phyloP scores from a whole-genome alignment of 2,113 vertebrate species.

The Pandion haliaetus region DNA sequence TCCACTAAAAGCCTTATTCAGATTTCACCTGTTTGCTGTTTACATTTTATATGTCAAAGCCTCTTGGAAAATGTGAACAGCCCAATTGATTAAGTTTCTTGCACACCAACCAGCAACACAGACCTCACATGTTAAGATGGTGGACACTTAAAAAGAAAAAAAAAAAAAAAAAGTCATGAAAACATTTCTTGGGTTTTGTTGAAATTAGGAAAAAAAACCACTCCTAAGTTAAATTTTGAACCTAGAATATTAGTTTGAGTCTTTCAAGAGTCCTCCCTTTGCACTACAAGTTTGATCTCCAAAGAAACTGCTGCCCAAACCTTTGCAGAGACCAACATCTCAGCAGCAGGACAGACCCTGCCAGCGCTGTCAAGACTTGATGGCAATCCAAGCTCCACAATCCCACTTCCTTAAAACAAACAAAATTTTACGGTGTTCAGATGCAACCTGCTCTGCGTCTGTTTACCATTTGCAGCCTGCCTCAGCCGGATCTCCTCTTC shows the following conservation, averaged over 20 bases:
- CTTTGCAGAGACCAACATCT: background rate
- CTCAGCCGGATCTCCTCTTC: background rate
- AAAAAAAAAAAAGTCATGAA: background rate
- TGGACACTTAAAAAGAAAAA: background rate
- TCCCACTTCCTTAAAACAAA: background rate
- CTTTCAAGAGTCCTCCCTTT: background rate
- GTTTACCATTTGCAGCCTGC: fast-evolving
- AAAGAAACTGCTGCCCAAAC: background rate
- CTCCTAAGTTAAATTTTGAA: background rate
- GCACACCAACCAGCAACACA: background rate
- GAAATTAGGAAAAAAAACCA: background rate
- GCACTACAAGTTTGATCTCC: background rate
- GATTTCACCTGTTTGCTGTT: background rate
- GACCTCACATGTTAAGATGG: fast-evolving
- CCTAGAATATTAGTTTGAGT: too few species aligned
- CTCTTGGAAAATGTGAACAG: background rate
- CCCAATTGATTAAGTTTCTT: background rate
- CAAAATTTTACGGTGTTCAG: background rate
- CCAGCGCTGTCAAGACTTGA: fast-evolving
- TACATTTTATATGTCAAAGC: background rate
- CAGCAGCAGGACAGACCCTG: background rate
- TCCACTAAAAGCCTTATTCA: background rate
- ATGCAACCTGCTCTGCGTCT: background rate
- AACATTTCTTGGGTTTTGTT: background rate
- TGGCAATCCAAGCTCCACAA: background rate